Conservation (phyloP, 2,113 vertebrate species). For the Callocephalon fimbriatum region DNA sequence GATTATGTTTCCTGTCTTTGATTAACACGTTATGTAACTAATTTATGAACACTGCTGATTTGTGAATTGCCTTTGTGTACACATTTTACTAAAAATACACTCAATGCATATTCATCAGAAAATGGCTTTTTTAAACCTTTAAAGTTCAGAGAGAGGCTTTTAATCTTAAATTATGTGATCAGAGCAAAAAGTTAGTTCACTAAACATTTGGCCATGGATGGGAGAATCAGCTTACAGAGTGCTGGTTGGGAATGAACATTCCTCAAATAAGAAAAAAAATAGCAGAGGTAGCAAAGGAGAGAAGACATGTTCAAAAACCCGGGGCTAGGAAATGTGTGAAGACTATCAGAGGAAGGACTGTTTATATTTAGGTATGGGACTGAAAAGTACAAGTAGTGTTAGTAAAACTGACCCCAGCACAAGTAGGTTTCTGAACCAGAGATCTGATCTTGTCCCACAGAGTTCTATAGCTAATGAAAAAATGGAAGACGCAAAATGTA, state of each 20-base stretch:
- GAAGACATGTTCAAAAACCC: neutral
- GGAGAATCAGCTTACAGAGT: neutral
- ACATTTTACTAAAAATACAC: neutral
- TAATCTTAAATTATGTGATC: neutral
- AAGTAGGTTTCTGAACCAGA: neutral
- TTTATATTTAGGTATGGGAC: neutral
- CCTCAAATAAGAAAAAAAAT: neutral
- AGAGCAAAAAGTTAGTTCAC: neutral
- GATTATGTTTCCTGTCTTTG: neutral
- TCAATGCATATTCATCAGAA: neutral
- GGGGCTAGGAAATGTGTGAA: neutral
- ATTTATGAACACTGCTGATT: neutral
- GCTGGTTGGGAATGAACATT: neutral
- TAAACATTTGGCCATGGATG: neutral
- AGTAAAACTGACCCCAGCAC: neutral
- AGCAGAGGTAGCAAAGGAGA: neutral
- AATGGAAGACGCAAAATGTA: neutral
- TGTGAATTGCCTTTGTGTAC: neutral
- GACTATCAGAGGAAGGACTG: neutral
- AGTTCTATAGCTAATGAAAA: neutral
- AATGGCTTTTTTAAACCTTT: neutral
- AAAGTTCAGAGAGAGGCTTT: neutral
- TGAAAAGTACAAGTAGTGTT: neutral
- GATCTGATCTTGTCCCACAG: neutral
- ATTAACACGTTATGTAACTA: neutral